Conservation (phyloP, 1,140 invertebrate genomes). For the Rhopalosiphum padi region DNA sequence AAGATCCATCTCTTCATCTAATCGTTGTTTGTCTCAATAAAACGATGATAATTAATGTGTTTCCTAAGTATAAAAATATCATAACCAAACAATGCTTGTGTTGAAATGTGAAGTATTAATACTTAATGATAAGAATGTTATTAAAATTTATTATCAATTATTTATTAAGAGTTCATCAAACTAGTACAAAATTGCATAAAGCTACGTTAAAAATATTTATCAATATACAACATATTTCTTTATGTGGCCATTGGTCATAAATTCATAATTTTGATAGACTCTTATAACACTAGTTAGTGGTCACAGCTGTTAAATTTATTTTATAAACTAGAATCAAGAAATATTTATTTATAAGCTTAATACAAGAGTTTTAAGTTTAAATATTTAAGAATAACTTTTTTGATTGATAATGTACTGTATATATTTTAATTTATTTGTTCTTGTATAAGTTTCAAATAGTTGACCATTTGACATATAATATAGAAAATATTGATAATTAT, state of each 20-base stretch:
- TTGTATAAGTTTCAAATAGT: neutral
- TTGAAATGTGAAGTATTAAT: neutral
- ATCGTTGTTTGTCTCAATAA: neutral
- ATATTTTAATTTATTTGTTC: neutral
- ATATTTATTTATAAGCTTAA: too few relatives aligned
- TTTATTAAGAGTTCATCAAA: neutral
- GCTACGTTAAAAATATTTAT: neutral
- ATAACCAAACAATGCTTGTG: neutral
- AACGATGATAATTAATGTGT: neutral
- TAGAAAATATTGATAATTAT: neutral
- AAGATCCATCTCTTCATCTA: neutral
- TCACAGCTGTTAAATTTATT: neutral
- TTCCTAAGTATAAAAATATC: neutral
- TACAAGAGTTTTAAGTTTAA: too few relatives aligned
- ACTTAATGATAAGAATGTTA: neutral
- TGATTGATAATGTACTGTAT: neutral
- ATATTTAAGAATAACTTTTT: neutral
- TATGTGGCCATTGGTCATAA: neutral
- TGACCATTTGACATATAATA: too few relatives aligned
- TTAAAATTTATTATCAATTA: neutral
- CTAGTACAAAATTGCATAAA: neutral
- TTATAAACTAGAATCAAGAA: neutral
- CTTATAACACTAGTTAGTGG: neutral
- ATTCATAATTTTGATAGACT: neutral
- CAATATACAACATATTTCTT: neutral